These are phyloP conservation scores for Machimus atricapillus DNA, from an alignment of 2,888 invertebrate genomes.

Conservation along the genomic window DNA sequence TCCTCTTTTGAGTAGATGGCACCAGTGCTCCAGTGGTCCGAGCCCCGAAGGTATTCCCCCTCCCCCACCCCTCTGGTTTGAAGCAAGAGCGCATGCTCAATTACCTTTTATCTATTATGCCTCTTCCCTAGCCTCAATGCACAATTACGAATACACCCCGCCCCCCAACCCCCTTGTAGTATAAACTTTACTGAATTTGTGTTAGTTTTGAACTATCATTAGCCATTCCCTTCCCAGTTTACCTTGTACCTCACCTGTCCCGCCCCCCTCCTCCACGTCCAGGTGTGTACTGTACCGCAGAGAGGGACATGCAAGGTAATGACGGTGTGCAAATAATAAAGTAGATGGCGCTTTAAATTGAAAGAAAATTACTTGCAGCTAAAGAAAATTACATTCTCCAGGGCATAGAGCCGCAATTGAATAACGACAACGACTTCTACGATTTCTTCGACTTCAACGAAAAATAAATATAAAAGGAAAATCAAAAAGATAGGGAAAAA, in stretches of 20 bases:
- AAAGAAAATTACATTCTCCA: conserved; percentile 22
- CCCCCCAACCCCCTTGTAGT: neutral
- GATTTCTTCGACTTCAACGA: neutral
- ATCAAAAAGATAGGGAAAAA: neutral
- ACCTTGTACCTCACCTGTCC: neutral
- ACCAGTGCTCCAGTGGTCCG: neutral
- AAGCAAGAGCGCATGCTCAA: conserved; percentile 7
- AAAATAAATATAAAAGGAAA: neutral
- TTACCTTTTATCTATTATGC: conserved; percentile 37
- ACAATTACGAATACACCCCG: neutral
- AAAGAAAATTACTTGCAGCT: conserved; percentile 28
- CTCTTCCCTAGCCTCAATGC: conserved; percentile 10
- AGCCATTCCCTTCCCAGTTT: neutral
- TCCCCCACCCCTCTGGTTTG: neutral
- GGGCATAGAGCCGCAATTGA: neutral
- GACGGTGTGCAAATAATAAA: conserved; percentile 29
- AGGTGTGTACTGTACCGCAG: neutral
- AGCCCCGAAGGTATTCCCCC: neutral
- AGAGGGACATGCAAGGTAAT: neutral
- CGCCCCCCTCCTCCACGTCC: neutral
- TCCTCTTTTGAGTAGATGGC: neutral
- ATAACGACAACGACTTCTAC: neutral
- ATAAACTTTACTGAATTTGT: neutral
- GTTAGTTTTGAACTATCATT: conserved; percentile 22
- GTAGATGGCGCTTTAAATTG: conserved; percentile 36